A percentile compares a stretch with the other conserved stretches of the same genome.
Evolutionary conservation across 1,140 invertebrate species (phyloP).

Genomic region (Batillaria attramentaria): DNA sequence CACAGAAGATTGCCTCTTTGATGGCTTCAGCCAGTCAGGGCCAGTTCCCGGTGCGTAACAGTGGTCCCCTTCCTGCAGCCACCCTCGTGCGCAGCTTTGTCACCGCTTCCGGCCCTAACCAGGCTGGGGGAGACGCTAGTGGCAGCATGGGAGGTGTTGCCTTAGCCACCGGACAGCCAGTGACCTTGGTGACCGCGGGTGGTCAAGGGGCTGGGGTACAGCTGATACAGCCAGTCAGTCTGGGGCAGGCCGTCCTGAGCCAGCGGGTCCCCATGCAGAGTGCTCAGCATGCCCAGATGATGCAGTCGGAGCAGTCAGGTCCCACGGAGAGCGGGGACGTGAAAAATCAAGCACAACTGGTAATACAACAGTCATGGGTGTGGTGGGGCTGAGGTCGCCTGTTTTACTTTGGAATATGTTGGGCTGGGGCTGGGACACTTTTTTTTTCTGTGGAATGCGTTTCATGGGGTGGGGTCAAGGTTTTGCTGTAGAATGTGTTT

Average conservation of each 20-base stretch:
- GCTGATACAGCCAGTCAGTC: constrained; percentile 43
- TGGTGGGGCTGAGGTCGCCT: not conserved
- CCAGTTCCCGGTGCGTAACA: constrained; percentile 39
- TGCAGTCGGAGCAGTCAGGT: too few species aligned
- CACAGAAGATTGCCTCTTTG: constrained; percentile 42
- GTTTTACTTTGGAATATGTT: not conserved
- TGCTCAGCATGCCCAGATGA: constrained; percentile 25
- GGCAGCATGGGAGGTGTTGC: constrained; percentile 15
- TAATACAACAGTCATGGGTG: not conserved
- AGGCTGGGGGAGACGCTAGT: constrained; percentile 4
- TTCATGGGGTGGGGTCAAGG: too few species aligned
- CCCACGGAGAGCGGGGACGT: constrained; percentile 39
- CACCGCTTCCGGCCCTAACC: not conserved
- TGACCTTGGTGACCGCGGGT: constrained; percentile 26
- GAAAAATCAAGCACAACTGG: constrained; percentile 4
- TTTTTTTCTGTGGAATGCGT: too few species aligned
- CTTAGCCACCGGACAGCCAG: not conserved
- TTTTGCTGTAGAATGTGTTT: too few species aligned
- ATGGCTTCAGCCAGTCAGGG: constrained; percentile 49
- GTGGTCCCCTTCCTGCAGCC: constrained; percentile 11
- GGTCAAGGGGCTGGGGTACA: constrained; percentile 37
- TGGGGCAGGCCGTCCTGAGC: constrained; percentile 38
- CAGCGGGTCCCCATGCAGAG: constrained; percentile 35
- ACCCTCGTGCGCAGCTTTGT: constrained; percentile 26
- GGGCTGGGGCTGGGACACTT: too few species aligned